A percentile compares a stretch with the other conserved stretches of the same genome.
Conservation (phyloP, 2,113 vertebrate genomes). For the Oncorhynchus kisutch region DNA sequence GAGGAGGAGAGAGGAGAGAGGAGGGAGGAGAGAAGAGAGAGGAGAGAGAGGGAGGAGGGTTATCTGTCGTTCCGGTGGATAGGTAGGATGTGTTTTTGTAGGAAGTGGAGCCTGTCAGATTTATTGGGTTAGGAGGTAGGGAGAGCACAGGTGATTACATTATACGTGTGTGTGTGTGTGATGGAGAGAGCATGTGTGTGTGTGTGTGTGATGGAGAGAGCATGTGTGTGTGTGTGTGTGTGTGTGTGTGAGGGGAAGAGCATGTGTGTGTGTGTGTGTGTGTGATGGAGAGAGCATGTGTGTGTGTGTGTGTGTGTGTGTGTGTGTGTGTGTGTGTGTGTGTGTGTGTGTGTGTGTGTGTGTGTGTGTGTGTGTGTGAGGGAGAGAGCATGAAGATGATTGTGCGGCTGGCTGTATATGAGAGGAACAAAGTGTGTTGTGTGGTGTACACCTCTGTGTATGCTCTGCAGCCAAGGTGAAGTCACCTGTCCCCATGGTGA, state of each 20-base stretch:
- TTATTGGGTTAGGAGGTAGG: conserved; percentile 67
- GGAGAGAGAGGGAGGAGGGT: background rate
- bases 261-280: background rate
- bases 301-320: no score
- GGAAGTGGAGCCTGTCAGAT: conserved; percentile 43
- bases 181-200: background rate
- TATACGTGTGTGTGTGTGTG: background rate
- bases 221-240: background rate
- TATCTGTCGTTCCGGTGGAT: conserved; percentile 24
- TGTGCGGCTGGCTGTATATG: background rate
- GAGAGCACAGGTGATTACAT: conserved; percentile 23
- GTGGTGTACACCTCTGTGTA: conserved; percentile 1
- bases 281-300: background rate
- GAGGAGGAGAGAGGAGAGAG: no score
- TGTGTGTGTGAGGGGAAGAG: conserved; percentile 1
- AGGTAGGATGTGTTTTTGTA: conserved; percentile 35
- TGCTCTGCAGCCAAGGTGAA: conserved; percentile 21
- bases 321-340: no score
- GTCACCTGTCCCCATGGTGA: conserved; percentile 30
- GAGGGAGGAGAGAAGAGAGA: no score
- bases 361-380: background rate
- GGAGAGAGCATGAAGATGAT: no score
- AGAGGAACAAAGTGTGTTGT: background rate
- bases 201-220: no score
- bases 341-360: no score